Conservation (phyloP, 2,113 vertebrate genomes). For the Daphoenositta chrysoptera region DNA sequence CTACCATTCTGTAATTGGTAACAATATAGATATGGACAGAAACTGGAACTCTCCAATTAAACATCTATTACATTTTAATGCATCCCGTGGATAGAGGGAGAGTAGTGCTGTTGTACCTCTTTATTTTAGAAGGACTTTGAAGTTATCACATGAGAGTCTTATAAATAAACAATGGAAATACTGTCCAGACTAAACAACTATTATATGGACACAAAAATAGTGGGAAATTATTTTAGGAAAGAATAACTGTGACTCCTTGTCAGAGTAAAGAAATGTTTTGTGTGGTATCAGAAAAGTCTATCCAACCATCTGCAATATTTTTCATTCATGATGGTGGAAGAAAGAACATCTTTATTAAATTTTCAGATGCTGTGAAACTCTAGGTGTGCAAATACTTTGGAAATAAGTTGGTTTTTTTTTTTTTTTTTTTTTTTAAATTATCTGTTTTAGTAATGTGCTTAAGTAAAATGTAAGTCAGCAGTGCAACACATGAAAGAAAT, state of each 20-base stretch:
- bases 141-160: not conserved
- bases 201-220: not conserved
- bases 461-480: not conserved
- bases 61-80: not conserved
- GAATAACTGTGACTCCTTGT: not conserved
- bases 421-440: too few relatives aligned
- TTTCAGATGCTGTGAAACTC: not conserved
- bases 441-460: not conserved
- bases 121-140: not conserved
- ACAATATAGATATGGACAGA: not conserved
- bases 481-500: not conserved
- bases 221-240: not conserved
- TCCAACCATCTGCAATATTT: not conserved
- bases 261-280: not conserved
- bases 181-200: not conserved
- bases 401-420: not conserved
- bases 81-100: not conserved
- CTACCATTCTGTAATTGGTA: not conserved
- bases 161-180: not conserved
- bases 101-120: fast-evolving
- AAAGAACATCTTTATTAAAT: not conserved
- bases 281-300: not conserved
- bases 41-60: not conserved
- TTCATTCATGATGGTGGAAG: not conserved
- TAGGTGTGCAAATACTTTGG: not conserved